Percentiles rank a stretch among this genome's conserved stretches.
These are phyloP conservation scores for Bufo gargarizans DNA, from an alignment of 2,113 vertebrate genomes.

Conservation along the genomic window DNA sequence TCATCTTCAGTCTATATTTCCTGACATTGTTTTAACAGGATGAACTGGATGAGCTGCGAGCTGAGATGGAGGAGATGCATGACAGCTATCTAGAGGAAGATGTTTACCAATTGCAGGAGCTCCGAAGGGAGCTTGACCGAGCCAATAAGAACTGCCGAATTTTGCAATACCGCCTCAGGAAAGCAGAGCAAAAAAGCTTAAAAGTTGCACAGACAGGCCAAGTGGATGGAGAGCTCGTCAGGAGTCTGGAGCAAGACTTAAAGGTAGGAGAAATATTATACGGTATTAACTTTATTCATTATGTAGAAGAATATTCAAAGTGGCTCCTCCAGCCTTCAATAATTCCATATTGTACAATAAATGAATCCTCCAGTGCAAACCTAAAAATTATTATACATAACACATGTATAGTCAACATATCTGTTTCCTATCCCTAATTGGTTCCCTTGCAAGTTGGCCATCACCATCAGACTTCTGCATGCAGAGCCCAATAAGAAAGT, in stretches of 20 bases:
- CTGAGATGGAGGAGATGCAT: constrained; percentile 98
- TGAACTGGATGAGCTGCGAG: constrained; percentile 95
- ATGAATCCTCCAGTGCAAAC: no score
- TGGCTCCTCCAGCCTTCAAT: background rate
- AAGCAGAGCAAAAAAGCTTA: constrained; percentile 96
- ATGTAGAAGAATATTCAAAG: background rate
- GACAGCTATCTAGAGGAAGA: constrained; percentile 98
- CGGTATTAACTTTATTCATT: background rate
- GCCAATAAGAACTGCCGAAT: constrained; percentile 98
- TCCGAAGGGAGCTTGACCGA: constrained; percentile 92
- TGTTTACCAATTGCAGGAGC: constrained; percentile 97
- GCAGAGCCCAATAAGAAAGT: no score
- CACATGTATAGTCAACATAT: no score
- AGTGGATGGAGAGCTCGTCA: constrained; percentile 93
- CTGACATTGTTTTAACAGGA: constrained; percentile 76
- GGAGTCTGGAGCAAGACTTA: constrained; percentile 93
- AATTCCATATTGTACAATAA: background rate
- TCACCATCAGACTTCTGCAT: no score
- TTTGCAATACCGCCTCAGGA: constrained; percentile 95
- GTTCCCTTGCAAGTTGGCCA: no score
- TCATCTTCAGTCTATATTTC: background rate
- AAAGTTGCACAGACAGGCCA: constrained; percentile 94
- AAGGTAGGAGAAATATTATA: constrained; percentile 76
- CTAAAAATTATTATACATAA: no score
- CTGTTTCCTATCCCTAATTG: no score